phyloP scores from a whole-genome alignment of 1,140 invertebrate species.

The Bombus consobrinus region DNA sequence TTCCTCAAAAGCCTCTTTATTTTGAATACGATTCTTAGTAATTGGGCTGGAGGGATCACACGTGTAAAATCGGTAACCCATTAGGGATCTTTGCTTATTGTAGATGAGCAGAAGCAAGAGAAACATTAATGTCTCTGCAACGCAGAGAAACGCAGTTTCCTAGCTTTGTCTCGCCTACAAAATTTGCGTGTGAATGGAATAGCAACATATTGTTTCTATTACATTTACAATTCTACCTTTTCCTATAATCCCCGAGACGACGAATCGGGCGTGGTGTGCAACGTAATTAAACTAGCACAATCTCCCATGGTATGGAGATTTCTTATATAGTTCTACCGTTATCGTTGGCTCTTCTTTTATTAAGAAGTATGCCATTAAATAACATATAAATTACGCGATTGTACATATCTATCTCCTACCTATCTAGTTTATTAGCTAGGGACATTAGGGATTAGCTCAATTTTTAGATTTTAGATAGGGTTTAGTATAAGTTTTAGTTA shows the following conservation, averaged over 20 bases:
- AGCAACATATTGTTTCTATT: neutral
- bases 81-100: constrained; percentile 22
- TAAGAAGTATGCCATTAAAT: neutral
- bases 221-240: constrained; percentile 8
- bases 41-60: constrained; percentile 15
- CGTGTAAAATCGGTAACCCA: constrained; percentile 33
- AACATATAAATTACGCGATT: neutral
- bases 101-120: neutral
- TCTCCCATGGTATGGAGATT: neutral
- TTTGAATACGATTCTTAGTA: constrained; percentile 8
- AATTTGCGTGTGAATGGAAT: constrained; percentile 22
- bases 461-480: neutral
- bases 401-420: neutral
- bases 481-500: neutral
- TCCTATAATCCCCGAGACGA: neutral
- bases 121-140: neutral
- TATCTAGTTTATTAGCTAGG: neutral
- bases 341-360: neutral
- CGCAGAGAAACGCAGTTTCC: neutral
- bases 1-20: neutral
- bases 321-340: neutral
- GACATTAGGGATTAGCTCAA: neutral
- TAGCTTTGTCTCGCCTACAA: constrained; percentile 11
- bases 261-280: neutral
- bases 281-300: neutral